Base-by-base conservation (phyloP, 2,113 vertebrate species). In the Calonectris borealis region DNA sequence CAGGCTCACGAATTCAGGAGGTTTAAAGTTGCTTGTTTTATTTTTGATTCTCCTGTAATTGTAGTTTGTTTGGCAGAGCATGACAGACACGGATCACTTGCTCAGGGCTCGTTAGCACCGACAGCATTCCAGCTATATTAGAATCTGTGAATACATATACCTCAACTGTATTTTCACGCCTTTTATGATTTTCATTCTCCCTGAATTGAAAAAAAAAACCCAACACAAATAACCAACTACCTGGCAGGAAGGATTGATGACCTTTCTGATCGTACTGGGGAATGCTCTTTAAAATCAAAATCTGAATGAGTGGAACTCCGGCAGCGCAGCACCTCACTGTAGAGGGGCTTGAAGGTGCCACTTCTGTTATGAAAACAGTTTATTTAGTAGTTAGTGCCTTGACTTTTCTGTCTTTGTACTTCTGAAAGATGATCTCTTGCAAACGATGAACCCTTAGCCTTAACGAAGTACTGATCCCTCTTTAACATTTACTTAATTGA, bases 401-500 rank as follows among this genome's bases (percentile, higher is more conserved):
- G 64, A 75, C 24, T 94, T 94, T 92, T 88, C 61, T 86, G 60
- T 61, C 77, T 95, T 94, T 95, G 75, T 91, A 70, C 80, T 91
- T 96, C 71, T 93, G 94, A 93, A 85, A 94, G 75, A 76, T 38
- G 73, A 95, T 94, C 83, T 89, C 51, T 83, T 94, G 55, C 76
- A 92, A 93, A 88, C 5, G 22, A 70, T 87, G 86, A 95, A 88
- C 64, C 16, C 42, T 81, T 96, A 94, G 78, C 81, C 85, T 92
- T 88, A 93, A 79, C 7, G 29, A 95, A 93, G 84, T 89, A 92
- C 75, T 93, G 93, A 91, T 96, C 29, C 54, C 68, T 84, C 86
- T 93, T 76, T 86, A 93, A 87, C 52, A 86, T 96, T 95, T 93
- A 73, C 86, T 96, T 96, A 97, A 96, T 97, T 94, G 95, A 91